A percentile compares a stretch with the other conserved stretches of the same genome.
Conservation (phyloP, 2,113 vertebrate species). For the Chaenogobius annularis region DNA sequence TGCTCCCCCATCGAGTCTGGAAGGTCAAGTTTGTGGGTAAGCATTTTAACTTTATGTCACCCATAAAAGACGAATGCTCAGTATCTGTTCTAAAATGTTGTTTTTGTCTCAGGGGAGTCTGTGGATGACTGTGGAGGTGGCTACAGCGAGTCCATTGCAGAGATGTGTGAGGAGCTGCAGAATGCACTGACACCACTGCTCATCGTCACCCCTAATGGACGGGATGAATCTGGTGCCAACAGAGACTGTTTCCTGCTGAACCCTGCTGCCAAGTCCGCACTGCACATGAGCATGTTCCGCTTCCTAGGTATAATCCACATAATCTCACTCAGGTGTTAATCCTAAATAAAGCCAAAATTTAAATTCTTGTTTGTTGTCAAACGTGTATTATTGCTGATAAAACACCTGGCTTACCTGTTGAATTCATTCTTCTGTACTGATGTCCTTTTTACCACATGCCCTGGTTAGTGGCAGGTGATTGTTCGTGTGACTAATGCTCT, state of each 20-base stretch:
- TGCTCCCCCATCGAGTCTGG: constrained; percentile 97
- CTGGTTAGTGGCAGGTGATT: neutral
- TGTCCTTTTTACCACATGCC: neutral
- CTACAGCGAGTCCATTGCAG: constrained; percentile 98
- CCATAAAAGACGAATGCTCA: neutral
- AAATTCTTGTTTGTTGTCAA: constrained; percentile 19
- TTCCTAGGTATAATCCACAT: constrained; percentile 86
- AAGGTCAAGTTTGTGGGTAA: constrained; percentile 99
- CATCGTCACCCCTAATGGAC: constrained; percentile 96
- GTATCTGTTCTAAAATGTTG: neutral
- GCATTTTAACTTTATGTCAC: constrained; percentile 16
- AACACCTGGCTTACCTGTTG: constrained; percentile 10
- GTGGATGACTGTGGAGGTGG: constrained; percentile 98
- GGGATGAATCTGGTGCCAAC: constrained; percentile 97
- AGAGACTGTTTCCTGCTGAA: constrained; percentile 96
- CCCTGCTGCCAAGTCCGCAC: constrained; percentile 87
- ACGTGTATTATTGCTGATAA: constrained; percentile 28
- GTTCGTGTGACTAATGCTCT: neutral
- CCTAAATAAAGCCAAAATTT: constrained; percentile 26
- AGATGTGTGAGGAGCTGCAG: constrained; percentile 99
- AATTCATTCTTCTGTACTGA: neutral
- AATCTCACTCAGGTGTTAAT: constrained; percentile 42
- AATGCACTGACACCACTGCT: constrained; percentile 95
- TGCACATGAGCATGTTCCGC: constrained; percentile 98
- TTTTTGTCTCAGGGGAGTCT: constrained; percentile 84